Evolutionary conservation across 30 jellyfish, hydroid and myxozoan species (phyloP).

Genomic region (Chironex yamaguchii): DNA sequence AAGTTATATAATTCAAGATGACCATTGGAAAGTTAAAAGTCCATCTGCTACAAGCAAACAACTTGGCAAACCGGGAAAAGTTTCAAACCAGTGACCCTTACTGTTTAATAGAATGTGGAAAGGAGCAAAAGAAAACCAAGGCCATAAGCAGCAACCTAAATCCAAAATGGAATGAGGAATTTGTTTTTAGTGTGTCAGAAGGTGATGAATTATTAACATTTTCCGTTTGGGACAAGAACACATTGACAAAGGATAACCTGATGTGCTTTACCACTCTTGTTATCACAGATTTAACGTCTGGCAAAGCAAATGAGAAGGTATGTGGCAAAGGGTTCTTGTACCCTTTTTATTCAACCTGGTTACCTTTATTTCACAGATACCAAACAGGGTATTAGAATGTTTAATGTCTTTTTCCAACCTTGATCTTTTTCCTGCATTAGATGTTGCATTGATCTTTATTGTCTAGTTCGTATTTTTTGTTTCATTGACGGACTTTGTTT

Average conservation of each 20-base stretch:
- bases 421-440: too few species aligned
- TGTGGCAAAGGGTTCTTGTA: too few species aligned
- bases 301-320: conserved; percentile 78
- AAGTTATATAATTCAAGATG: conserved; percentile 65
- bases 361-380: too few species aligned
- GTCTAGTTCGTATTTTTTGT: too few species aligned
- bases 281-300: conserved; percentile 68
- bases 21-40: conserved; percentile 83
- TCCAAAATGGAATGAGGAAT: conserved; percentile 94
- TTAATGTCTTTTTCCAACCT: too few species aligned
- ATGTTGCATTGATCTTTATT: too few species aligned
- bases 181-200: conserved; percentile 59
- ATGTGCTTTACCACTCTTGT: conserved; percentile 86
- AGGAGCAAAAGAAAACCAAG: conserved; percentile 71
- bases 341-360: too few species aligned
- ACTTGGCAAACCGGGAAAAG: conserved; percentile 81
- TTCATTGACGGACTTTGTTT: too few species aligned
- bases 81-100: conserved; percentile 98
- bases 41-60: conserved; percentile 70
- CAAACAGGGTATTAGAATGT: too few species aligned
- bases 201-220: conserved; percentile 78
- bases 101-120: conserved; percentile 83
- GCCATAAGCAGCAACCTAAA: conserved; percentile 80
- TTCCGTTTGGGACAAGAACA: conserved; percentile 92
- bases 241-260: conserved; percentile 83